A percentile compares a stretch with the other conserved stretches of the same genome.
These are phyloP conservation scores for Echiichthys vipera DNA, from an alignment of 2,797 vertebrate species.

Conservation along the genomic window DNA sequence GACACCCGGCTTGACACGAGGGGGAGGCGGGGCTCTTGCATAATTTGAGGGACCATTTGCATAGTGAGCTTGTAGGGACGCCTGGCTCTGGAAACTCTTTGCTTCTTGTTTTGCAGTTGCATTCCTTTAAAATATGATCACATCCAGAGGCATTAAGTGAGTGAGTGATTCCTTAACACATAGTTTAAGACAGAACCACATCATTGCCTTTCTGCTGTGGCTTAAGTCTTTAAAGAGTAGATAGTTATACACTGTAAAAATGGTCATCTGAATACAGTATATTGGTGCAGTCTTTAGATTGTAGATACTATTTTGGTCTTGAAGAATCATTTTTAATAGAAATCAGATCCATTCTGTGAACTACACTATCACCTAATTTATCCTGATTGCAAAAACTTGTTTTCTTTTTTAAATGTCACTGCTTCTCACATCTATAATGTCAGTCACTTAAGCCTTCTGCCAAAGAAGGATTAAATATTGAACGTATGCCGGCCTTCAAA, in stretches of 20 bases:
- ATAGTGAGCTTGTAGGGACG: no score
- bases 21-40: no score
- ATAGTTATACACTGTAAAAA: no score
- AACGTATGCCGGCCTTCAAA: conserved; percentile 13
- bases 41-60: no score
- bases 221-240: background rate
- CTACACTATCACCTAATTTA: background rate
- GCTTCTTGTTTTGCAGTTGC: conserved; percentile 17
- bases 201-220: conserved; percentile 1
- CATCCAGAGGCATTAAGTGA: background rate
- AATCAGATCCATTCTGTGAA: conserved; percentile 6
- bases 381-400: background rate
- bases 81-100: no score
- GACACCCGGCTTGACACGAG: no score
- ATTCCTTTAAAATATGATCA: background rate
- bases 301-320: background rate
- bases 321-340: conserved; percentile 1
- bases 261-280: no score
- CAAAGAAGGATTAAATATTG: conserved; percentile 34
- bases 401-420: conserved; percentile 15
- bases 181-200: background rate
- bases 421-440: conserved; percentile 22
- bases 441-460: conserved; percentile 23
- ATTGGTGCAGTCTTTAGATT: background rate
- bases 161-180: background rate